phyloP scores from a whole-genome alignment of 2,797 vertebrate species.

The Benthosema pterotum region DNA sequence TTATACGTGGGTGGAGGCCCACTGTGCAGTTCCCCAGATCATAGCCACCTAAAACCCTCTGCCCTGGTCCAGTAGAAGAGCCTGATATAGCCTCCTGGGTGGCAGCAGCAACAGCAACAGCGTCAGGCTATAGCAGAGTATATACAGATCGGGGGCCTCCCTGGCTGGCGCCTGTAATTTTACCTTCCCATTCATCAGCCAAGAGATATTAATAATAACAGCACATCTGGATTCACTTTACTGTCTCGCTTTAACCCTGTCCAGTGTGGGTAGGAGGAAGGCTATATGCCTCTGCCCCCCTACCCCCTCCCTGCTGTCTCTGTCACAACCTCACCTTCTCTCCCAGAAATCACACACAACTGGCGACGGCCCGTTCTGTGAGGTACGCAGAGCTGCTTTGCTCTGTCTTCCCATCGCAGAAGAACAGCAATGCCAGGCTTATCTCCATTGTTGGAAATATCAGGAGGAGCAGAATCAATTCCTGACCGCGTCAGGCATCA shows the following conservation, averaged over 20 bases:
- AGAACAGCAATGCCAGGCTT: too few species aligned
- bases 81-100: slow-evolving; percentile 71
- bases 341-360: slow-evolving; percentile 8
- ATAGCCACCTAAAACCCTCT: slow-evolving; percentile 7
- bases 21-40: slow-evolving; percentile 1
- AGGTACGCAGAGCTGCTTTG: too few species aligned
- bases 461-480: too few species aligned
- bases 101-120: slow-evolving; percentile 53
- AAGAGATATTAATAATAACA: slow-evolving; percentile 94
- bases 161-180: slow-evolving; percentile 85
- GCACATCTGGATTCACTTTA: slow-evolving; percentile 97
- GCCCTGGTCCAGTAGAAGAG: slow-evolving; percentile 55
- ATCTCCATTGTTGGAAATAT: too few species aligned
- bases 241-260: slow-evolving; percentile 84
- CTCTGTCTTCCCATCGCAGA: too few species aligned
- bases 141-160: slow-evolving; percentile 69
- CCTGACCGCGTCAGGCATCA: too few species aligned
- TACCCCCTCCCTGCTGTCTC: slow-evolving; percentile 38
- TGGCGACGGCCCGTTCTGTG: too few species aligned
- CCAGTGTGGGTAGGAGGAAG: slow-evolving; percentile 24
- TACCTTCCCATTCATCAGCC: slow-evolving; percentile 96
- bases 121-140: too few species aligned
- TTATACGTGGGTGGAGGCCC: slow-evolving; percentile 28
- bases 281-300: neutral
- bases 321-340: neutral